A percentile compares a stretch with the other conserved stretches of the same genome.
phyloP scores from a whole-genome alignment of 2,888 invertebrate genomes.

The Micoletzkya japonica region DNA sequence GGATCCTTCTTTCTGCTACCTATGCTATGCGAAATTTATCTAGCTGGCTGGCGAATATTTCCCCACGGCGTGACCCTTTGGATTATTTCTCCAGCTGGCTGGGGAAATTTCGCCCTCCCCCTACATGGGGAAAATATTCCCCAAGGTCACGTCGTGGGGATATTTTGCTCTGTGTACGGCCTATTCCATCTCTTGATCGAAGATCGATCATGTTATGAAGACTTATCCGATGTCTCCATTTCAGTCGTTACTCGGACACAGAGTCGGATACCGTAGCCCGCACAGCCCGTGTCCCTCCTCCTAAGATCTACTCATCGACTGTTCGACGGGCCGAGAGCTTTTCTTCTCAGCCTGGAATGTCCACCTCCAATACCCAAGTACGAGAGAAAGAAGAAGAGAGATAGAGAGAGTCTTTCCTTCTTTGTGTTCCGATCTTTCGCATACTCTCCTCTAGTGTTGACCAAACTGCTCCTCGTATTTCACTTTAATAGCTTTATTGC shows the following conservation, averaged over 20 bases:
- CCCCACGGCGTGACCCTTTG: too few relatives aligned
- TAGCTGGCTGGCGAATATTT: too few relatives aligned
- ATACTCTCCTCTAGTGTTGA: neutral
- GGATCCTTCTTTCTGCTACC: too few relatives aligned
- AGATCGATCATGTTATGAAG: neutral
- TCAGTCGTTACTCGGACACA: conserved; percentile 46
- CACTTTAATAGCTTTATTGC: too few relatives aligned
- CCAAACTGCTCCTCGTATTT: too few relatives aligned
- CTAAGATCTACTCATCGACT: conserved; percentile 40
- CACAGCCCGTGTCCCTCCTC: conserved; percentile 59
- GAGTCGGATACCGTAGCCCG: conserved; percentile 49
- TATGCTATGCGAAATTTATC: too few relatives aligned
- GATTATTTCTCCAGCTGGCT: too few relatives aligned
- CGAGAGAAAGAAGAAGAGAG: neutral
- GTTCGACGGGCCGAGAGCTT: conserved; percentile 85
- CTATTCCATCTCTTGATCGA: too few relatives aligned
- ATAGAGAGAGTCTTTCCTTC: neutral
- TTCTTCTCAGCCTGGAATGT: conserved; percentile 28
- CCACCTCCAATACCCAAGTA: conserved; percentile 23
- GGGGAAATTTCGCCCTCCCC: too few relatives aligned
- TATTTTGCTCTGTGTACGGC: too few relatives aligned
- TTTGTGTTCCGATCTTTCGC: neutral
- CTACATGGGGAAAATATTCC: too few relatives aligned
- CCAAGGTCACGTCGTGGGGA: too few relatives aligned
- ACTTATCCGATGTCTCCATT: conserved; percentile 9